Base-by-base conservation (phyloP, 2,888 invertebrate genomes). In the Stegophylla sp. region DNA sequence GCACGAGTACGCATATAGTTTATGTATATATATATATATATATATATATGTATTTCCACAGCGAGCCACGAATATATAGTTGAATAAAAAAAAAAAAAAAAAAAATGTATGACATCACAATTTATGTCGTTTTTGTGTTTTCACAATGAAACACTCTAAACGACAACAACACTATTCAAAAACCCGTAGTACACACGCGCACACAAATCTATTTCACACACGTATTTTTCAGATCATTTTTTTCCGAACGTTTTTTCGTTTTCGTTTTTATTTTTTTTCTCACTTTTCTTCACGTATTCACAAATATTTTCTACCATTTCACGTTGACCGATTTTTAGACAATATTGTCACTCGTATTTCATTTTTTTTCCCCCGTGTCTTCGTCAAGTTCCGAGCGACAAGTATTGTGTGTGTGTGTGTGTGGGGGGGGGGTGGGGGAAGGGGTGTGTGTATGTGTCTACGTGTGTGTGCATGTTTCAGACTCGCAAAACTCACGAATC, bases 91-190 rank as follows among this genome's bases (percentile, higher is more conserved):
- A 74, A 23, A 63, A 48, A 74, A 4, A 23, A 34, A 26, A n/a
- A n/a, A n/a, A n/a, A n/a, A n/a, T n/a, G n/a, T n/a, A 75, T 75
- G 74, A 75, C 74, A 51, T 75, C 48, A 64, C 74, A 75, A 75
- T 75, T 75, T 64, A 75, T 64, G 63, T 75, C 63, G 51, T 74
- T 74, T 74, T 73, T 73, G 61, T 73, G 34, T 51, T 64, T n/a
- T 63, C n/a, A 75, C 74, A 75, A 75, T 75, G 74, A 75, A 75
- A 63, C 63, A 51, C 63, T 75, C 63, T 63, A 75, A 75, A 64
- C 74, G 74, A 75, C 74, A 75, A 75, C 74, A 75, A 64, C 51
- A 51, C 63, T 75, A 75, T 75, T 63, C 74, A 51, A 53, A 71
- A 71, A n/a, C n/a, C n/a, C 69, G 20, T 48, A n/a, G n/a, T n/a